A percentile compares a stretch with the other conserved stretches of the same genome.
These are phyloP conservation scores for Andrena minutula DNA, from an alignment of 2,888 invertebrate genomes.

Conservation along the genomic window DNA sequence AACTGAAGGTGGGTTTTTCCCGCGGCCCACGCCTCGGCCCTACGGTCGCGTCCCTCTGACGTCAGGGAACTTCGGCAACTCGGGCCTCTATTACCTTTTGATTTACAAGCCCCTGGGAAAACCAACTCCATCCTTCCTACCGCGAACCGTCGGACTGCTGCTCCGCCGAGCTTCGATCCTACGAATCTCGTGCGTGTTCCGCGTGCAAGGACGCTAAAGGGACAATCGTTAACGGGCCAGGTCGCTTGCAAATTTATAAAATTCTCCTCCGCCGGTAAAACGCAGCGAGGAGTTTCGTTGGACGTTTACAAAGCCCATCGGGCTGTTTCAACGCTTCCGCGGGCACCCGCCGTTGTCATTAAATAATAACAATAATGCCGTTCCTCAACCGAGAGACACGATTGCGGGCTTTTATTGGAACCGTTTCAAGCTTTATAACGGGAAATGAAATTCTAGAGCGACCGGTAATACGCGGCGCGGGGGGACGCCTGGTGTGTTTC, in stretches of 20 bases:
- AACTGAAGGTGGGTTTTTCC: slow-evolving; percentile 62
- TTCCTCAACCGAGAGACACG: slow-evolving; percentile 3
- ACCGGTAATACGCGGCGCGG: not conserved
- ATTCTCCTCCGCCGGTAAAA: not conserved
- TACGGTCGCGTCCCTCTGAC: slow-evolving; percentile 15
- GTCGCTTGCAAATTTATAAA: not conserved
- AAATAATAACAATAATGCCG: slow-evolving; percentile 9
- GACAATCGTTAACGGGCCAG: not conserved
- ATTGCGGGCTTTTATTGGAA: slow-evolving; percentile 1
- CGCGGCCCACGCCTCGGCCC: not conserved
- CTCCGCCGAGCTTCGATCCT: not conserved
- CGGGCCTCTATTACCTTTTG: slow-evolving; percentile 26
- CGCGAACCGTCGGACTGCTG: not conserved
- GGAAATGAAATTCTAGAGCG: slow-evolving; percentile 26
- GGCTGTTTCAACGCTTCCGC: not conserved
- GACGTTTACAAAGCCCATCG: slow-evolving; percentile 2
- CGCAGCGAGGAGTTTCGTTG: not conserved
- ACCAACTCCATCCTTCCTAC: slow-evolving; percentile 14
- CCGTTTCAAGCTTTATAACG: slow-evolving; percentile 29
- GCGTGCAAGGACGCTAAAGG: not conserved
- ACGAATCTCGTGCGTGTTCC: not conserved
- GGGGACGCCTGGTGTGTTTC: not conserved
- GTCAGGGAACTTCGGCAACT: not conserved
- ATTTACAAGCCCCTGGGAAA: slow-evolving; percentile 64
- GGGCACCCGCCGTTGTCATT: not conserved